Percentiles rank a stretch among this genome's conserved stretches.
Evolutionary conservation across 2,797 vertebrate genomes (phyloP).

Genomic region (Megalops cyprinoides): DNA sequence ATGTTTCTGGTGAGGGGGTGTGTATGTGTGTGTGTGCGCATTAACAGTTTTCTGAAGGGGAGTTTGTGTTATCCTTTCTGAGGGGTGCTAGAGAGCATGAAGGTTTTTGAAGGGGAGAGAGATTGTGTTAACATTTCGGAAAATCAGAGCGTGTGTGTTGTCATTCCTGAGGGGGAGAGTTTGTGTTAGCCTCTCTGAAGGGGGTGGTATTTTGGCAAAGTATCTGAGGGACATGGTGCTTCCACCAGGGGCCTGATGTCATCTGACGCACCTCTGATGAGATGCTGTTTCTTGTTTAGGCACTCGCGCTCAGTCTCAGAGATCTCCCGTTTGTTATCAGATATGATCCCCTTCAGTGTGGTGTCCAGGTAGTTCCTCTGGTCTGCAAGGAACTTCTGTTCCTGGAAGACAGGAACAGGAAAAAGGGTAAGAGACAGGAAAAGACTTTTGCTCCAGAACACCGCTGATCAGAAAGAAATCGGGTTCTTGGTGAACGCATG

Average conservation of each 20-base stretch:
- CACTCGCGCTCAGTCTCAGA: constrained; percentile 86
- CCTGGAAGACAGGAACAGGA: constrained; percentile 71
- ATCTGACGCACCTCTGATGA: constrained; percentile 81
- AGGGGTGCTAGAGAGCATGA: neutral
- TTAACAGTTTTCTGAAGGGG: too few species aligned
- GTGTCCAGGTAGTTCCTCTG: constrained; percentile 83
- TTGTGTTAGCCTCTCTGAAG: too few species aligned
- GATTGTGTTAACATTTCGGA: too few species aligned
- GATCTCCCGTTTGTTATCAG: constrained; percentile 87
- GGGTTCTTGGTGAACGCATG: too few species aligned
- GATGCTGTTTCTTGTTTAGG: constrained; percentile 86
- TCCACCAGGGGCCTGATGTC: neutral
- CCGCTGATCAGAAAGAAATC: neutral
- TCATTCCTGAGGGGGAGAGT: too few species aligned
- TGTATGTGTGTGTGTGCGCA: too few species aligned
- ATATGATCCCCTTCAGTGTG: constrained; percentile 81
- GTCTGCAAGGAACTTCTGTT: constrained; percentile 76
- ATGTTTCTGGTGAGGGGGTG: too few species aligned
- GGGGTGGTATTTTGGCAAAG: too few species aligned
- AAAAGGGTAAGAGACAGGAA: neutral
- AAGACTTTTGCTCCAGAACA: neutral
- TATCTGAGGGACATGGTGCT: too few species aligned
- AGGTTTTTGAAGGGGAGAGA: too few species aligned
- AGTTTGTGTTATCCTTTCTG: neutral
- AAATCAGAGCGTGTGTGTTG: too few species aligned